These are phyloP conservation scores for Phrynocephalus forsythii DNA, from an alignment of 2,797 vertebrate species.

Conservation along the genomic window DNA sequence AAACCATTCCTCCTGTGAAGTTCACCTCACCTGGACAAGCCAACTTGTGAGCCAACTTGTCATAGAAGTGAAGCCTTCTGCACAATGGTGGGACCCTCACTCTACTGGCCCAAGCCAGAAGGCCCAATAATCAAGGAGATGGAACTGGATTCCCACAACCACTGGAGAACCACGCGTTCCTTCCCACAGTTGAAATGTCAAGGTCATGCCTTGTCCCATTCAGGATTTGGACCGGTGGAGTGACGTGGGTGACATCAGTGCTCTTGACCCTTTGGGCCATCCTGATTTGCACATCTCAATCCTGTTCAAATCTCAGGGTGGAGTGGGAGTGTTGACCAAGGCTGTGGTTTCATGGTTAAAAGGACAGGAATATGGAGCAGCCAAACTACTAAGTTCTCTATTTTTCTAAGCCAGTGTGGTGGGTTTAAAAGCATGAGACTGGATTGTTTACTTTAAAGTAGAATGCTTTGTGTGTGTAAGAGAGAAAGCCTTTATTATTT, in stretches of 20 bases:
- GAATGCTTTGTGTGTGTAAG: neutral
- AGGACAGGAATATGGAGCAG: neutral
- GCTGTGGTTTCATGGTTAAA: neutral
- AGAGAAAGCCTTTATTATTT: slow-evolving; percentile 16
- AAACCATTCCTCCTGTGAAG: neutral
- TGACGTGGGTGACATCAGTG: no score
- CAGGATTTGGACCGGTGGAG: no score
- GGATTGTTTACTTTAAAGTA: slow-evolving; percentile 13
- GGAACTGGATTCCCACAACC: neutral
- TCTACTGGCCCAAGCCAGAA: neutral
- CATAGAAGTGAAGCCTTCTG: neutral
- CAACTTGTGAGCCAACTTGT: no score
- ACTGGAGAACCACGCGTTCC: neutral
- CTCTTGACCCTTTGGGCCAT: neutral
- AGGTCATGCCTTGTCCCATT: no score
- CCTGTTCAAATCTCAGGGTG: neutral
- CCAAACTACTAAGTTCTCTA: neutral
- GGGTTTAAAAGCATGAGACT: neutral
- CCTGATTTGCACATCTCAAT: neutral
- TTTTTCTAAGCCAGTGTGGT: neutral
- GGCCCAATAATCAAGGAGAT: neutral
- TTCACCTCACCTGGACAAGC: neutral
- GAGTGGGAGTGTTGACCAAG: no score
- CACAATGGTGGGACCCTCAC: neutral
- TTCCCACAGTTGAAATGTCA: neutral